Percentiles rank a stretch among this genome's conserved stretches.
These are phyloP conservation scores for Acyrthosiphon pisum DNA, from an alignment of 1,140 invertebrate genomes.

Conservation along the genomic window DNA sequence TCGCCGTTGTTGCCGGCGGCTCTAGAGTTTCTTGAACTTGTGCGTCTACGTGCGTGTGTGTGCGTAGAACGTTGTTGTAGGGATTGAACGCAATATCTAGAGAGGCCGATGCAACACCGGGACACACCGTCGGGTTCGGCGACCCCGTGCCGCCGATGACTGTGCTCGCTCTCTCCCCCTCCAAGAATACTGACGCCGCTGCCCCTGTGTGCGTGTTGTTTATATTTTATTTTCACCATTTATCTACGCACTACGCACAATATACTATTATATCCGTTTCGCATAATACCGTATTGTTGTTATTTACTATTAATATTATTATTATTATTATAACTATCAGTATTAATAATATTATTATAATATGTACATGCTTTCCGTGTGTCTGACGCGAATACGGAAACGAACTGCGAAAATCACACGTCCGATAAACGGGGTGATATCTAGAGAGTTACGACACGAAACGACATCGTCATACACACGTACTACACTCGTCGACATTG, in stretches of 20 bases:
- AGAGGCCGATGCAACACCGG: constrained; percentile 54
- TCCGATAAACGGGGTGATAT: neutral
- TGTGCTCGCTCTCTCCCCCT: neutral
- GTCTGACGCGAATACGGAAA: neutral
- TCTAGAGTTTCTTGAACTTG: constrained; percentile 56
- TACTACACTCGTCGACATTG: neutral
- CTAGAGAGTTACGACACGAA: neutral
- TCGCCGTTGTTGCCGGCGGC: constrained; percentile 15
- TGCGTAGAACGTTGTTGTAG: constrained; percentile 29
- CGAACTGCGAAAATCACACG: neutral
- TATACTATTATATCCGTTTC: neutral
- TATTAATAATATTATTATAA: neutral
- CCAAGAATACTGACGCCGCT: neutral
- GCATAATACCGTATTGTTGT: neutral
- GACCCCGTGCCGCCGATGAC: constrained; percentile 53
- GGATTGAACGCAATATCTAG: constrained; percentile 55
- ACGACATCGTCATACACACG: neutral
- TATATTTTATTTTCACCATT: constrained; percentile 26
- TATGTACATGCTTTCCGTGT: neutral
- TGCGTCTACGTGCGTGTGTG: constrained; percentile 32
- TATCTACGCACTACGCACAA: neutral
- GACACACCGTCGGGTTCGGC: constrained; percentile 36
- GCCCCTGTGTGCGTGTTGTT: constrained; percentile 20
- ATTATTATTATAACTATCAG: too few species aligned
- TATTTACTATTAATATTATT: neutral